Base-by-base conservation (phyloP, 2,888 invertebrate genomes). In the Girardia tigrina region DNA sequence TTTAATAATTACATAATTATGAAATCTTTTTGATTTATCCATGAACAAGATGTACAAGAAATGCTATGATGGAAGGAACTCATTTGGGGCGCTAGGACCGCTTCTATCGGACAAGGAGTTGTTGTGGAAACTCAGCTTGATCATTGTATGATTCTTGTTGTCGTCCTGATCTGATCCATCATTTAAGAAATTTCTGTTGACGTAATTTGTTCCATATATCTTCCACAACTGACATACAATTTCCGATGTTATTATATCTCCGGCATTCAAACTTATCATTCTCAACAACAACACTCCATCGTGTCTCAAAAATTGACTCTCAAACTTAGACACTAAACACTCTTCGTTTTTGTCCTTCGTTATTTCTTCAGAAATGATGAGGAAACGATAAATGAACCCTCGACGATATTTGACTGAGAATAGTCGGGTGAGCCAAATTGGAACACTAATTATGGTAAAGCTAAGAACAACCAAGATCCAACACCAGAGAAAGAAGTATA, bases 401-500 rank as follows among this genome's bases (percentile, higher is more conserved):
- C 23, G 26, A 12, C 74, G 75, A 26, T 6, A 8, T 26, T 6
- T 28, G 2, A 8, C 8, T 2, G 6, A 14, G 2, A 23, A 6
- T 16, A 4, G 8, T 2, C 76, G 28, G 16, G 77, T 23, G 16
- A 76, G 27, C 76, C 76, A 76, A n/a, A 77, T 23, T 20, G 26
- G 12, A 8, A 76, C 28, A 26, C 77, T 70, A 26, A 77, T 12
- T 1, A 77, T 12, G 36, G 77, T 69, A 1, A 77, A 20, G 6
- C 20, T 27, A 1, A 56, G 16, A 70, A 77, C 76, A 26, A 76
- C 26, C 8, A 77, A 26, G 23, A 76, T 56, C 76, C 76, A 76
- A 29, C 77, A 77, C 76, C 76, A 76, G 26, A 76, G 76, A 70
- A 76, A 76, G 27, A 76, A 56, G 76, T 77, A 76, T 23, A 76